Conservation (phyloP, 2,113 vertebrate species). For the Callospermophilus lateralis region DNA sequence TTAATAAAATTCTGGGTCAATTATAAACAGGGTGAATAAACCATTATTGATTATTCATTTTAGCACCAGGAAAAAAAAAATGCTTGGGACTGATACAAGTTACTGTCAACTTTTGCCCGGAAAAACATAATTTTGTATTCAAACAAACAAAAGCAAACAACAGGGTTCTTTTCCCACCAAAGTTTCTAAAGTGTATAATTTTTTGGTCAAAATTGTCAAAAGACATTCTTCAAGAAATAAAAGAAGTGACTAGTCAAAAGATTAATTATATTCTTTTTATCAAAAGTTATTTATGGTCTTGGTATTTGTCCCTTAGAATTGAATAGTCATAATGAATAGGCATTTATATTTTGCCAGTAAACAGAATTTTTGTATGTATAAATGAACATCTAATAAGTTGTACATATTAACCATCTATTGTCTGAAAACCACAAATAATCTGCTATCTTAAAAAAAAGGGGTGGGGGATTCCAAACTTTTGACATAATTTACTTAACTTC, state of each 20-base stretch:
- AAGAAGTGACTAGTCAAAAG: slow-evolving; percentile 48
- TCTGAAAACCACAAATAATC: slow-evolving; percentile 52
- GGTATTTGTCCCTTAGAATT: background rate
- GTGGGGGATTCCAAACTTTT: background rate
- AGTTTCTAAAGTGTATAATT: slow-evolving; percentile 25
- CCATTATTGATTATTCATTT: slow-evolving; percentile 78
- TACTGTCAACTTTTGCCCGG: slow-evolving; percentile 66
- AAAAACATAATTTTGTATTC: slow-evolving; percentile 11
- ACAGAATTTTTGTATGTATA: slow-evolving; percentile 8
- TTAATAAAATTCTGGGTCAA: slow-evolving; percentile 73
- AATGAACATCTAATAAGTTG: slow-evolving; percentile 25
- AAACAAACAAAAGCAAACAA: background rate
- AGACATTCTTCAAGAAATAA: slow-evolving; percentile 52
- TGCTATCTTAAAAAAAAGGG: background rate
- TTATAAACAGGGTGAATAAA: slow-evolving; percentile 71
- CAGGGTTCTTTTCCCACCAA: background rate
- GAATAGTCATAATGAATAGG: background rate
- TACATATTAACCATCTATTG: background rate
- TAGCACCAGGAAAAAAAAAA: slow-evolving; percentile 68
- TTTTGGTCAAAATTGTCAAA: background rate
- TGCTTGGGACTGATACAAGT: slow-evolving; percentile 54
- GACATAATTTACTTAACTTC: slow-evolving; percentile 41
- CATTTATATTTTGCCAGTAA: background rate
- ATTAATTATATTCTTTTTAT: slow-evolving; percentile 8
- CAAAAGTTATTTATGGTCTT: slow-evolving; percentile 43